A percentile compares a stretch with the other conserved stretches of the same genome.
Conservation (phyloP, 2,888 invertebrate genomes). For the Xylota segnis region DNA sequence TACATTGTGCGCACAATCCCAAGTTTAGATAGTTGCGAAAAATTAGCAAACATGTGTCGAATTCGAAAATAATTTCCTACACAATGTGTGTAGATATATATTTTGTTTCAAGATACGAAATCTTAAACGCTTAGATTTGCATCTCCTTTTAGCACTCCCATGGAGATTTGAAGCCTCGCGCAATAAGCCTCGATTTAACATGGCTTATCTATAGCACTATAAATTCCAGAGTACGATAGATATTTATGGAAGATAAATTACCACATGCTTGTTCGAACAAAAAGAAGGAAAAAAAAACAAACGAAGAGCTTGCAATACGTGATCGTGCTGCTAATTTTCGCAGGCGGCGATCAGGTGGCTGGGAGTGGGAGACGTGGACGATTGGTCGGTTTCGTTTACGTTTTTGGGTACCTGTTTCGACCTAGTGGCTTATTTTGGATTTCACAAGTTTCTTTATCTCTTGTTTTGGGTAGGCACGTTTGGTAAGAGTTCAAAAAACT, state of each 20-base stretch:
- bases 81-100: neutral
- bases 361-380: constrained; percentile 8
- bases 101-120: constrained; percentile 10
- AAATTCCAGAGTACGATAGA: constrained; percentile 37
- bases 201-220: constrained; percentile 12
- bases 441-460: constrained; percentile 43
- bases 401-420: constrained; percentile 22
- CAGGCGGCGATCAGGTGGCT: constrained; percentile 18
- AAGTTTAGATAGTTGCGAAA: constrained; percentile 46
- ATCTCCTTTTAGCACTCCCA: constrained; percentile 18
- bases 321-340: constrained; percentile 37
- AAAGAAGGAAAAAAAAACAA: constrained; percentile 11
- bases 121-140: constrained; percentile 11
- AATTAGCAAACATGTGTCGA: constrained; percentile 59
- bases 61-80: constrained; percentile 34
- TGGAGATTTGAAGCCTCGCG: neutral
- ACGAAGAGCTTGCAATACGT: constrained; percentile 21
- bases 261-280: constrained; percentile 31
- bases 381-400: constrained; percentile 23
- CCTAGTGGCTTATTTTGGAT: constrained; percentile 48
- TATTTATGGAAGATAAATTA: constrained; percentile 27
- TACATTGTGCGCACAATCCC: constrained; percentile 30
- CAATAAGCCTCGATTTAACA: constrained; percentile 1
- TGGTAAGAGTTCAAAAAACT: constrained; percentile 35
- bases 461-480: constrained; percentile 13